Evolutionary conservation across 2,888 invertebrate genomes (phyloP), one percentile per base, ranked within the genome.

Genomic region (Rhamphomyia laevipes): DNA sequence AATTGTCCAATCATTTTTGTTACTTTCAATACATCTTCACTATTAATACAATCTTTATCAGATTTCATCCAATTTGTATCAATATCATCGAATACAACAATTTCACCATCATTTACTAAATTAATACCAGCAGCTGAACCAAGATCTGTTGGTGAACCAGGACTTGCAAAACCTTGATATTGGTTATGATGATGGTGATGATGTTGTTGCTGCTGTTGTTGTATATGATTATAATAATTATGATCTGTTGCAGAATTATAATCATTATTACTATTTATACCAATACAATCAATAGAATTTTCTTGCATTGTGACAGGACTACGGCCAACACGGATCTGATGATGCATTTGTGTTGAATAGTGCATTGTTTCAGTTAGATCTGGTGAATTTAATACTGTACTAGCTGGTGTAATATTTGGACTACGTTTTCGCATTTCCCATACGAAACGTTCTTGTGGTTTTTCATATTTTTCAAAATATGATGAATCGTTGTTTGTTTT

Each of bases 21-120:
- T 1, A 70, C 67, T 56, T 70, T 70, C 1, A 68, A 56, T 1
- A 68, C 59, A 55, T 68, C 68, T 35, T 68, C 68, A 16, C 59
- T 61, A 35, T n/a, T 47, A 23, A 16, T 37, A 31, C 33, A 48
- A 15, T 31, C 41, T n/a, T 46, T 52, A 23, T 56, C 56, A 0
- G 64, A 58, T 49, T 67, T 68, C 51, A 66, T 66, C 67, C 68
- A 69, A 51, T 64, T 65, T 23, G 66, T 66, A 45, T 66, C 66
- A 45, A 66, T 66, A 38, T 66, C 66, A 48, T 91, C 90, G 62
- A 91, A 91, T 15, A 91, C 89, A 53, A 91, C 88, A 38, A 91
- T 86, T 65, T 91, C 89, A 3, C 86, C 85, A 52, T 84, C 84
- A 46, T 81, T 80, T 53, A 84, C 81, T 44, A 67, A 63, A 33